Base-by-base conservation (phyloP, 2,113 vertebrate genomes). In the Eleginops maclovinus region DNA sequence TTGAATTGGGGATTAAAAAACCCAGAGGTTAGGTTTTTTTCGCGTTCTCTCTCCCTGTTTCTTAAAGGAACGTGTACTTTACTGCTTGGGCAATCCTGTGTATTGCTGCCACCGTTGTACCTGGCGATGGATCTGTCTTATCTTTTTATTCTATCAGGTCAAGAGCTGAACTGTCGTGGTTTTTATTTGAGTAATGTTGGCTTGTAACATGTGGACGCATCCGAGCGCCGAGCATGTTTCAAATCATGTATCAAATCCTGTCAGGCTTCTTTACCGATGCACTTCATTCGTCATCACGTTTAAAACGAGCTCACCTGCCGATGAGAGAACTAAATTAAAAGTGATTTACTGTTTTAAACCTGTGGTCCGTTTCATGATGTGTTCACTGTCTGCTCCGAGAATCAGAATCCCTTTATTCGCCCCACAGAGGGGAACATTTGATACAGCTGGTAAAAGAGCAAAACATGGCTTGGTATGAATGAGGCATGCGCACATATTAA, bases 31-130 rank as follows among this genome's bases (percentile, higher is more conserved):
- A 88, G 85, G 88, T 92, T 91, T 62, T n/a, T 66, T 88, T 91
- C 92, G 86, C 91, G 93, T 93, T 94, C 94, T 94, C 93, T 93
- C 94, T 95, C 93, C 94, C 94, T 95, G 95, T 95, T 95, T 95
- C 95, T 95, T 95, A 95, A 95, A 94, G 95, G 95, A 95, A 95
- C 95, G 95, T 95, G 94, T 95, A 92, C 90, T 94, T 94, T 94
- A 94, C 93, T 94, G 92, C 93, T 94, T 92, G 92, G 91, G 93
- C 94, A 93, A 93, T 95, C 92, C 93, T 95, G 94, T 95, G 94
- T 94, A 94, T 94, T 94, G 93, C 94, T 92, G 89, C 89, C 88
- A 84, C 91, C 92, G 82, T 89, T 89, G 87, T 85, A 77, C 72
- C 87, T 77, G 81, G 84, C 86, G 81, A 85, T 88, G 89, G 88